Percentiles rank a stretch among this genome's conserved stretches.
Conservation (phyloP, 2,888 invertebrate species). For the Itoplectis maculator region DNA sequence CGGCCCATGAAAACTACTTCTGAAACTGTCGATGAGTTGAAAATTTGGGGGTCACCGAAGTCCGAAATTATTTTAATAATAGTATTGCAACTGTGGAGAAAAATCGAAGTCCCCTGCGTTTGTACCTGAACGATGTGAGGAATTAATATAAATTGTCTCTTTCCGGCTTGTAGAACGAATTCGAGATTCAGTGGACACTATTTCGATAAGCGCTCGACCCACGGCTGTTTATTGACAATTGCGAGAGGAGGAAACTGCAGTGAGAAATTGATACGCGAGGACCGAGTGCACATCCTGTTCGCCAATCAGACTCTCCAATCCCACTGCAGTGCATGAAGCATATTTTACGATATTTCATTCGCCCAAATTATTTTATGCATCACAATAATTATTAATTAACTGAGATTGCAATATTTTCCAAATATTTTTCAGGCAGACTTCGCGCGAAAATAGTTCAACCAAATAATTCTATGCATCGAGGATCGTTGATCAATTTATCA, state of each 20-base stretch:
- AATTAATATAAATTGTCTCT: not conserved
- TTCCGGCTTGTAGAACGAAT: not conserved
- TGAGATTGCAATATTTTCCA: no score
- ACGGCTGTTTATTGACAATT: conserved; percentile 57
- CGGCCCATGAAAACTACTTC: no score
- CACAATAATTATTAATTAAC: no score
- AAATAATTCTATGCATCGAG: no score
- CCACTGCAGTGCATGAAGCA: not conserved
- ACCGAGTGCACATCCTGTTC: conserved; percentile 55
- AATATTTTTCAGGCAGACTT: no score
- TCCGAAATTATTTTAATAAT: no score
- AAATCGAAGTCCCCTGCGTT: not conserved
- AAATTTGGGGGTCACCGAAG: no score
- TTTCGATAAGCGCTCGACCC: conserved; percentile 20
- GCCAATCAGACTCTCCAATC: not conserved
- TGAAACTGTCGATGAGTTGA: no score
- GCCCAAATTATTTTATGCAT: no score
- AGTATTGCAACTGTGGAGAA: no score
- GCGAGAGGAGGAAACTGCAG: conserved; percentile 44
- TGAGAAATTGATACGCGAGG: conserved; percentile 41
- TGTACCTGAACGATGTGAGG: not conserved
- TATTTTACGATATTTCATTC: not conserved
- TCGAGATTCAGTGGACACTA: not conserved
- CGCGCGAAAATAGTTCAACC: no score
- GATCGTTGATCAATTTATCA: no score